phyloP scores from a whole-genome alignment of 2,888 invertebrate species.

The Anagyrus pseudococci region DNA sequence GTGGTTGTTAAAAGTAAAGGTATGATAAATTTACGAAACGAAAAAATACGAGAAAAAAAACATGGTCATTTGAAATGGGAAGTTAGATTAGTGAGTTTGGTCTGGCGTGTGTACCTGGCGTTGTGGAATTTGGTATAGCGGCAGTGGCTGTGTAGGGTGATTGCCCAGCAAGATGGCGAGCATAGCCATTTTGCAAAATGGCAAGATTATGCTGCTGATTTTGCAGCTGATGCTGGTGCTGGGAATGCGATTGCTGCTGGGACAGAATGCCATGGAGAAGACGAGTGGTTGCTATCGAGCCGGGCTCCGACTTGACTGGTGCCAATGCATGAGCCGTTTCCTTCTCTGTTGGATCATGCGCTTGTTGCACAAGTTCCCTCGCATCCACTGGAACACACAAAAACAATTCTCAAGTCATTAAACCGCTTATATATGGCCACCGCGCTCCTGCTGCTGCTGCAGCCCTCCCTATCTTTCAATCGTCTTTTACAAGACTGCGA shows the following conservation, averaged over 20 bases:
- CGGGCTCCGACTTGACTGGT: conserved; percentile 57
- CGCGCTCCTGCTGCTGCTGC: too few relatives aligned
- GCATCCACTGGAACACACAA: conserved; percentile 67
- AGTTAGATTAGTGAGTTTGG: too few relatives aligned
- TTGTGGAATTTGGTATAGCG: conserved; percentile 59
- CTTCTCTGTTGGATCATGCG: conserved; percentile 48
- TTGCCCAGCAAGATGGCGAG: conserved; percentile 61
- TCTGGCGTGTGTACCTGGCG: conserved; percentile 67
- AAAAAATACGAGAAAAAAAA: too few relatives aligned
- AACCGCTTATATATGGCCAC: too few relatives aligned
- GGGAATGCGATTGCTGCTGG: conserved; percentile 66
- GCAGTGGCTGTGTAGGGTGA: conserved; percentile 67
- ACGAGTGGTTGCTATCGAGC: conserved; percentile 55
- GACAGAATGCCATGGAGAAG: conserved; percentile 72
- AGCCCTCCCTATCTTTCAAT: too few relatives aligned
- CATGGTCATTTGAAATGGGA: too few relatives aligned
- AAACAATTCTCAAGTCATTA: too few relatives aligned
- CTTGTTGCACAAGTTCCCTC: conserved; percentile 65
- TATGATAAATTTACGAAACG: too few relatives aligned
- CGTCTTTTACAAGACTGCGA: too few relatives aligned
- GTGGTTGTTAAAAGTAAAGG: too few relatives aligned
- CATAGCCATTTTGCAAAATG: conserved; percentile 57
- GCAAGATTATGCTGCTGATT: conserved; percentile 62
- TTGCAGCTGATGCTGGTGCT: conserved; percentile 63
- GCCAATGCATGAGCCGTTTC: conserved; percentile 53